Evolutionary conservation across 2,888 invertebrate species (phyloP).

Genomic region (Neoaliturus tenellus): DNA sequence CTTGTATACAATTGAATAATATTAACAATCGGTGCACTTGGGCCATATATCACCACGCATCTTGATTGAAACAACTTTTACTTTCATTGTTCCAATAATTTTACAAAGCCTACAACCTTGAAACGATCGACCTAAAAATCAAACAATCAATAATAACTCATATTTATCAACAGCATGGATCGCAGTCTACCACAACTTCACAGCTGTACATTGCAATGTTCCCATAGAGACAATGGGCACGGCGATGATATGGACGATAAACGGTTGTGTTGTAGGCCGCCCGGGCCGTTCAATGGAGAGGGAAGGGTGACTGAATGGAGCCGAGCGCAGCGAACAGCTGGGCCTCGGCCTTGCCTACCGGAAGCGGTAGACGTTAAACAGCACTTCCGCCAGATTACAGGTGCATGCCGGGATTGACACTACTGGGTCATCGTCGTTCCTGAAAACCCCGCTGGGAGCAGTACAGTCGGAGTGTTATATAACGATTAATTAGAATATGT

Average conservation of each 20-base stretch:
- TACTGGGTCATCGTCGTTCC: constrained; percentile 1
- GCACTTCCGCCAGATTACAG: constrained; percentile 27
- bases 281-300: neutral
- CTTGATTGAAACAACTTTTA: too few species aligned
- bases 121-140: constrained; percentile 1
- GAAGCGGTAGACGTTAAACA: constrained; percentile 30
- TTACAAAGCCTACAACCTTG: too few species aligned
- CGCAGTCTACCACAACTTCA: too few species aligned
- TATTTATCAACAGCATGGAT: neutral
- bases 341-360: constrained; percentile 13
- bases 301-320: neutral
- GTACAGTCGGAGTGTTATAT: too few species aligned
- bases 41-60: too few species aligned
- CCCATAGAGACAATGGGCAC: constrained; percentile 19
- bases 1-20: too few species aligned
- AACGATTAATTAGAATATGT: too few species aligned
- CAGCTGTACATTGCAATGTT: neutral
- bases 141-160: constrained; percentile 8
- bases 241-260: neutral
- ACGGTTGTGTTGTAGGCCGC: neutral
- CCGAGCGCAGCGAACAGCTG: neutral
- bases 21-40: too few species aligned
- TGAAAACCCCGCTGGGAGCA: neutral
- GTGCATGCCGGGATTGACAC: constrained; percentile 18
- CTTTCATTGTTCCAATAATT: too few species aligned